A percentile compares a stretch with the other conserved stretches of the same genome.
phyloP scores from a whole-genome alignment of 1,140 invertebrate species.

The Drosophila insularis region DNA sequence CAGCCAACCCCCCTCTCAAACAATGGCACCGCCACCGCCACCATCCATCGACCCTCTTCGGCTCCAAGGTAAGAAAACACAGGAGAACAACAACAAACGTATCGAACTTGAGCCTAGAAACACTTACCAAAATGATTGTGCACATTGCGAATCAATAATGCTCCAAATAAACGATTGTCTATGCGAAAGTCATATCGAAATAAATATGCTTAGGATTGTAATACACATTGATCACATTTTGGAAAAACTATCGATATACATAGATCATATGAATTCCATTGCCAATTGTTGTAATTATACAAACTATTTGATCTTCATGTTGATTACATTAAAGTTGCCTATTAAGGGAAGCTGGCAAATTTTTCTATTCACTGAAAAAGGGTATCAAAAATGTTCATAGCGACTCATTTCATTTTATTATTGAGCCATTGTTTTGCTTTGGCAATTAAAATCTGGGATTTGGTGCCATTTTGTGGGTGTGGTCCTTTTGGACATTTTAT shows the following conservation, averaged over 20 bases:
- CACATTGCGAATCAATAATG: neutral
- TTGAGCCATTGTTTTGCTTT: slow-evolving; percentile 26
- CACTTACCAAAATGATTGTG: neutral
- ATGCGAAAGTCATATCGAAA: neutral
- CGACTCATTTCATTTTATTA: neutral
- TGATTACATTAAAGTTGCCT: too few species aligned
- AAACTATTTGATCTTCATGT: too few species aligned
- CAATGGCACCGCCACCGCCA: neutral
- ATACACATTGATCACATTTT: too few species aligned
- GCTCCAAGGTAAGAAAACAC: neutral
- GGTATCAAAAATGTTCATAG: neutral
- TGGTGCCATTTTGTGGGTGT: slow-evolving; percentile 1
- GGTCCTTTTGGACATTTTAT: slow-evolving; percentile 38
- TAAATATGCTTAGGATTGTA: too few species aligned
- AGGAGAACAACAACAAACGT: slow-evolving; percentile 31
- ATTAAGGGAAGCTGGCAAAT: too few species aligned
- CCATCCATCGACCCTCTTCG: neutral
- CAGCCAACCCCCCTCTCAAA: neutral
- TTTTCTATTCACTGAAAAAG: neutral
- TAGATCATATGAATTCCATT: too few species aligned
- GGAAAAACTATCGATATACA: too few species aligned
- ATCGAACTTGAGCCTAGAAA: slow-evolving; percentile 14
- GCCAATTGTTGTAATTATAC: too few species aligned
- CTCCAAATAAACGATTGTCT: neutral
- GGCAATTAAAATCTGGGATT: slow-evolving; percentile 52